These are phyloP conservation scores for Botia kubotai DNA, from an alignment of 2,797 vertebrate genomes.

Conservation along the genomic window DNA sequence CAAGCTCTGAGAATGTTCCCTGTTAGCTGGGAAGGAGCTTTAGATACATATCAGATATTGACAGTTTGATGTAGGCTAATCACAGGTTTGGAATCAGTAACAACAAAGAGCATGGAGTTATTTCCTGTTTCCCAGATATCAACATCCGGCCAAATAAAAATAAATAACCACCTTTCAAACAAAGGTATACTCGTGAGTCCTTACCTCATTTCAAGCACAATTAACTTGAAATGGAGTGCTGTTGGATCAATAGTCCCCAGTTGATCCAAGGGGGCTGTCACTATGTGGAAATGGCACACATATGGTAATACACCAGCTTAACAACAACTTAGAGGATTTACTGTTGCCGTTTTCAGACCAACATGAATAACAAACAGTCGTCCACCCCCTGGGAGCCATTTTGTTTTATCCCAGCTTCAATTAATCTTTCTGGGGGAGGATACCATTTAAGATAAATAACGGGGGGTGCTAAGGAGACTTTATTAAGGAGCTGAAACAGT, in stretches of 20 bases:
- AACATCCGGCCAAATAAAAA: slow-evolving; percentile 86
- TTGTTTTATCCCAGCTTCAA: slow-evolving; percentile 87
- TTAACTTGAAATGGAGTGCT: slow-evolving; percentile 90
- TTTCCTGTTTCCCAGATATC: slow-evolving; percentile 82
- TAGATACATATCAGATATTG: slow-evolving; percentile 60
- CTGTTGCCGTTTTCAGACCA: slow-evolving; percentile 88
- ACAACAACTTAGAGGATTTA: slow-evolving; percentile 91
- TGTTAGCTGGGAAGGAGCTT: not conserved
- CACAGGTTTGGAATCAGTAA: slow-evolving; percentile 59
- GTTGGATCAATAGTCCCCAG: slow-evolving; percentile 87
- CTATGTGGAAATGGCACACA: slow-evolving; percentile 87
- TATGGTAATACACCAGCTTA: slow-evolving; percentile 89
- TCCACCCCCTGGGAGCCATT: slow-evolving; percentile 87
- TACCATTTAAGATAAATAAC: slow-evolving; percentile 83
- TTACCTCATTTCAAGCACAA: slow-evolving; percentile 89
- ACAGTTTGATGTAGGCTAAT: slow-evolving; percentile 71
- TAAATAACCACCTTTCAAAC: slow-evolving; percentile 85
- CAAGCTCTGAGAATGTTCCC: too few species aligned
- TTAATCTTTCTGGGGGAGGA: slow-evolving; percentile 88
- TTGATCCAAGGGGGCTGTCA: slow-evolving; percentile 88
- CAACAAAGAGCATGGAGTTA: slow-evolving; percentile 77
- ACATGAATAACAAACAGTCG: slow-evolving; percentile 89
- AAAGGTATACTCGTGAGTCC: slow-evolving; percentile 74
- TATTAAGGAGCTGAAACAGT: slow-evolving; percentile 74
- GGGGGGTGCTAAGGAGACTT: slow-evolving; percentile 62